Evolutionary conservation across 35 echinoderm and acorn worm genomes (phyloP).

Genomic region (Stichopus chloronotus): DNA sequence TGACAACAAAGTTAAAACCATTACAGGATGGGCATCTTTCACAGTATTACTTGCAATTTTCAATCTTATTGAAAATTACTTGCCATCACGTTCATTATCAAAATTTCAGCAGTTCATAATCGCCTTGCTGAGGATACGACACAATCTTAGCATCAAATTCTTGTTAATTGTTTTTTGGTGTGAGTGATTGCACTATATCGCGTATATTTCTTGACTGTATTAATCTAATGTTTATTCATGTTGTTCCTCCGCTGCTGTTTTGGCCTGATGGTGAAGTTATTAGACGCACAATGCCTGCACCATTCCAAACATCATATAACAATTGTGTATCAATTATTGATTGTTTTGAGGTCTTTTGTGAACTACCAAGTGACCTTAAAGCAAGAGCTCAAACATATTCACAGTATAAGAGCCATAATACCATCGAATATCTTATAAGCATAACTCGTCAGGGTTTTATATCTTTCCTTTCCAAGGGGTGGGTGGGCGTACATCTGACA

Average conservation of each 20-base stretch:
- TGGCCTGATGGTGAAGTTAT: not conserved
- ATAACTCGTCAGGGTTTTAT: not conserved
- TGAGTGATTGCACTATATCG: not conserved
- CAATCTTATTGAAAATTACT: constrained; percentile 6
- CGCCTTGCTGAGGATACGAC: not conserved
- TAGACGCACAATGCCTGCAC: not conserved
- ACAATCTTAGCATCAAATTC: constrained; percentile 2
- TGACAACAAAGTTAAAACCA: not conserved
- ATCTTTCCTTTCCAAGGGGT: not conserved
- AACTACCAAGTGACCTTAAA: not conserved
- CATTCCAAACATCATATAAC: not conserved
- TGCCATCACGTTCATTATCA: not conserved
- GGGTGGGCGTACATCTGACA: constrained; percentile 3
- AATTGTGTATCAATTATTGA: not conserved
- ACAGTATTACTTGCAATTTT: constrained; percentile 1
- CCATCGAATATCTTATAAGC: constrained; percentile 6
- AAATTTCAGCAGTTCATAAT: constrained; percentile 32
- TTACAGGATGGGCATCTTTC: not conserved
- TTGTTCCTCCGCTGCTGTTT: not conserved
- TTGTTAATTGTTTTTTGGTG: not conserved
- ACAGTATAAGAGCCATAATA: not conserved
- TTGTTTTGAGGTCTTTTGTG: not conserved
- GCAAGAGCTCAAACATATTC: not conserved
- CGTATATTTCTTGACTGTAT: not conserved
- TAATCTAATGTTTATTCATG: not conserved